Conservation (phyloP, 2,888 invertebrate genomes). For the Athetis lepigone region DNA sequence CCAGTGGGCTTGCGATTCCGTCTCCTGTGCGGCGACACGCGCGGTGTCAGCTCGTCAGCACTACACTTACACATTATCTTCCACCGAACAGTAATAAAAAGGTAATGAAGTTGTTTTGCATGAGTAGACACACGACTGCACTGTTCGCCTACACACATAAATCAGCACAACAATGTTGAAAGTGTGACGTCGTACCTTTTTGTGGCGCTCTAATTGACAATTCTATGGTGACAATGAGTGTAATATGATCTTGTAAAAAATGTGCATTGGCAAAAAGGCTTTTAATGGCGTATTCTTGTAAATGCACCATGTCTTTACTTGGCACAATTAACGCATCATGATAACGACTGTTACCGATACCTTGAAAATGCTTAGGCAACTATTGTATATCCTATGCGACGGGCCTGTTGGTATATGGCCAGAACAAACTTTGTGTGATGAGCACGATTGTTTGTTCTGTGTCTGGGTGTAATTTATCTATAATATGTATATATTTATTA, state of each 20-base stretch:
- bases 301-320: constrained; percentile 13
- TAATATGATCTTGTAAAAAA: constrained; percentile 1
- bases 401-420: too few relatives aligned
- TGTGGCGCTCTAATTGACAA: constrained; percentile 16
- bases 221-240: constrained; percentile 22
- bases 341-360: not conserved
- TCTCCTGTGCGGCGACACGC: not conserved
- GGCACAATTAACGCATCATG: not conserved
- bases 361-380: not conserved
- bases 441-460: too few relatives aligned
- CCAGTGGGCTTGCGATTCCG: constrained; percentile 7
- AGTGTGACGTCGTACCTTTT: constrained; percentile 36
- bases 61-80: too few relatives aligned
- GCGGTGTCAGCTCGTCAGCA: too few relatives aligned
- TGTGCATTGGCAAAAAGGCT: too few relatives aligned
- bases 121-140: constrained; percentile 17
- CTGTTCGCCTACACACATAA: not conserved
- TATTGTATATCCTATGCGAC: too few relatives aligned
- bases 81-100: constrained; percentile 43
- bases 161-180: constrained; percentile 16
- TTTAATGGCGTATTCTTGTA: constrained; percentile 1
- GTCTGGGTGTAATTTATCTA: too few relatives aligned
- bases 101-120: constrained; percentile 28
- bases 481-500: too few relatives aligned
- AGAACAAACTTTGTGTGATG: too few relatives aligned